Evolutionary conservation across 2,113 vertebrate species (phyloP), one percentile per base, ranked within the genome.

Genomic region (Montifringilla adamsi): DNA sequence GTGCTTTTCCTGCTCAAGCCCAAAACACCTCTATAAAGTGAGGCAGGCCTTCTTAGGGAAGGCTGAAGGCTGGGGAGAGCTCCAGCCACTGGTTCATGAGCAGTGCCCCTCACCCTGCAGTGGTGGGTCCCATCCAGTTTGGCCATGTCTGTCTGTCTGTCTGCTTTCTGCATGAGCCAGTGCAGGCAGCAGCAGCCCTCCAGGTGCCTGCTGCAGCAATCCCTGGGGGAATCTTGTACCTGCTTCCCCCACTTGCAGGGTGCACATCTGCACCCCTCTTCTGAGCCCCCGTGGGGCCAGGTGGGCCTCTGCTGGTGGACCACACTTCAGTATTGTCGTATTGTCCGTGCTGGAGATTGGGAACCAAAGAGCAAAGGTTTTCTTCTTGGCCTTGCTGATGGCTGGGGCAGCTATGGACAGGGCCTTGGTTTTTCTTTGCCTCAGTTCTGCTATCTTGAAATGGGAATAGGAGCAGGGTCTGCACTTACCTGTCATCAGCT

Each of bases 121-220:
- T 1, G 1, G 26, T 0, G 0, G 68, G 30, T 82, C 62, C 77
- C 2, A 1, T 55, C 53, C 6, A 0, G 8, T 43, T 30, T 41
- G 68, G 89, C 76, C 11, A 10, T 0, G 1, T 59, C 33, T 27
- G 47, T 35, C 33, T 27, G 47, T 35, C 41, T 41, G 41, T 41
- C 13, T 20, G n/a, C 50, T 33, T 49, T 35, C 74, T 31, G 75
- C 4, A 0, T 5, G 33, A 53, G 8, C 41, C 7, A 7, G 28
- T 7, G 52, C 83, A 44, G 64, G 37, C 46, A 15, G 55, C 33
- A 19, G 49, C 27, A 7, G 49, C 59, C 28, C 75, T 14, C 31
- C 6, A 1, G 3, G 27, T 47, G 56, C 70, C 44, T 30, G 26
- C 60, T 21, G 16, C 33, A 44, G 41, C 58, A 5, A 0, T 24